Evolutionary conservation across 1,140 invertebrate genomes (phyloP), one percentile per base, ranked within the genome.

Genomic region (Andricus grossulariae): DNA sequence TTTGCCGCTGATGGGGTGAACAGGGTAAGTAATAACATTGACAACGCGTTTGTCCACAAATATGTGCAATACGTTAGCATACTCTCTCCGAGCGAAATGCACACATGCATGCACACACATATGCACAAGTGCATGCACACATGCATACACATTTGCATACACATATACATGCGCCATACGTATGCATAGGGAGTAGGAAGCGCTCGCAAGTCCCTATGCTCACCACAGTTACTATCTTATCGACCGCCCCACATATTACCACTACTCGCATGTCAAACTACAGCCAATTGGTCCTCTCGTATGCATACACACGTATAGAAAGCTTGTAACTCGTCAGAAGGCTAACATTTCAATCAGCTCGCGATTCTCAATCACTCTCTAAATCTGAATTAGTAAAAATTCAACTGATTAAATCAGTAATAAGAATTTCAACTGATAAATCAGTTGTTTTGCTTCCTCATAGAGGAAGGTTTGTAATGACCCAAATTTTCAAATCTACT

Each of bases 221-320:
- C 54, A 49, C 15, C 73, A 45, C 39, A 66, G 57, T 66, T 32
- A 39, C 57, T 39, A 70, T 72, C 52, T 25, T 79, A 74, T 75
- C 74, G 72, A 71, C 51, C 76, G 52, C 55, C 77, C 75, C 82
- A 72, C 71, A 66, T 80, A 55, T 74, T 71, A 76, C 73, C 76
- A 50, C 70, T 39, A 50, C 73, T 74, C 72, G 57, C 66, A 21
- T 75, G 49, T 71, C 50, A 73, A 73, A 71, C 72, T 73, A 55
- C 71, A 54, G 19, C 15, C 50, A 71, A 66, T 66, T 66, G 60
- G 60, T 66, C 60, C 60, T 66, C 60, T 66, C 60, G 60, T 45
- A 66, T 66, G 60, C 60, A 66, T 66, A 45, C 60, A 66, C 60
- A 66, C 16, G 57, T 32, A 66, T 6, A 32, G 25, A 25, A 32